Percentiles rank a stretch among this genome's conserved stretches.
These are phyloP conservation scores for Ciconia boyciana DNA, from an alignment of 2,113 vertebrate species.

Conservation along the genomic window DNA sequence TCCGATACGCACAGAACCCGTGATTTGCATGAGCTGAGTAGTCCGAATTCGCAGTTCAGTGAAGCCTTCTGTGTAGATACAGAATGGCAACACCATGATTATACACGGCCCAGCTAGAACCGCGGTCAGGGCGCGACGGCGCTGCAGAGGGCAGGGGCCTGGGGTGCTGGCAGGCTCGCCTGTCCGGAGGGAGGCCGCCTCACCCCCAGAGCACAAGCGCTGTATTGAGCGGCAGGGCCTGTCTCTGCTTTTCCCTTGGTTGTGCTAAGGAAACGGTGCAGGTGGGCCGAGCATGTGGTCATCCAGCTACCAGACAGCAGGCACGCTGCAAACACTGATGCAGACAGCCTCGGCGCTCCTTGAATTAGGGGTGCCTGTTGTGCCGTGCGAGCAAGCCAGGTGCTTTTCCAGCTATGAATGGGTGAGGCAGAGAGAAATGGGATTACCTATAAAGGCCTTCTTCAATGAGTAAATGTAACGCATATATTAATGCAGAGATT, in stretches of 20 bases:
- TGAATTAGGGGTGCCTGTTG: rapidly evolving
- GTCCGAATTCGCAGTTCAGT: rapidly evolving
- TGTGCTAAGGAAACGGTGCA: rapidly evolving
- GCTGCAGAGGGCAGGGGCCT: neutral
- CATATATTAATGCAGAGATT: rapidly evolving
- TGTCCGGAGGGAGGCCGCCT: too few species aligned
- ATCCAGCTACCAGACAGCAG: rapidly evolving
- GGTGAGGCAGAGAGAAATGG: rapidly evolving
- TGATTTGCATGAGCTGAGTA: rapidly evolving
- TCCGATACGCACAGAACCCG: neutral
- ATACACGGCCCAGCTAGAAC: too few species aligned
- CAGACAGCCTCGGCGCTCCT: rapidly evolving
- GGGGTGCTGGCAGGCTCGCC: neutral
- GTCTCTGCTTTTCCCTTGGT: rapidly evolving
- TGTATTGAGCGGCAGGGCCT: neutral
- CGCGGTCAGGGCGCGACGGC: rapidly evolving
- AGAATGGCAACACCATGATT: rapidly evolving
- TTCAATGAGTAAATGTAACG: rapidly evolving
- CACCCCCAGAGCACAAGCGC: rapidly evolving
- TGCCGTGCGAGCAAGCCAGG: rapidly evolving
- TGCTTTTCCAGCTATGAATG: too few species aligned
- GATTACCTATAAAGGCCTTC: too few species aligned
- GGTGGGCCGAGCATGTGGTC: rapidly evolving
- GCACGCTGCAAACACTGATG: rapidly evolving
- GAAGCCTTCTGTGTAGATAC: rapidly evolving